Evolutionary conservation across 1,140 invertebrate genomes (phyloP), one percentile per base, ranked within the genome.

Genomic region (Brachionus rotundiformis): DNA sequence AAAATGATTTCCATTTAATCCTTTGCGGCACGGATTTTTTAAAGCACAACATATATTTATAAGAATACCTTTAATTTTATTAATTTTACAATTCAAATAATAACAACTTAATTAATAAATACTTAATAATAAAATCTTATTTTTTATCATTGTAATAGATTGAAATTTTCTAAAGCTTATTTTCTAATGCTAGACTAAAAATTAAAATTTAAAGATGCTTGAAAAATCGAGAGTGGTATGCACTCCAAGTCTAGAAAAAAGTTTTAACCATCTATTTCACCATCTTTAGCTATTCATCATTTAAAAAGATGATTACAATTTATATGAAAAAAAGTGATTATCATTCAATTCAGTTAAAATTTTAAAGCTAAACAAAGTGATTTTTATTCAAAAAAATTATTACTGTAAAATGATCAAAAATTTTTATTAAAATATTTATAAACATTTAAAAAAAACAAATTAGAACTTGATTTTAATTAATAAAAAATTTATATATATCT

Each of bases 1-100:
- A 73, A 73, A 73, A 11, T 73, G 68, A 44, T 73, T 73, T 7
- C 63, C 63, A 33, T 16, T 73, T 25, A 44, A 11, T 8, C 68
- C 68, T 44, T 73, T 73, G 44, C 41, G 36, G 27, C 68, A 73
- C 5, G 68, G 68, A 33, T 73, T 73, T 16, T 19, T 54, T 6
- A 54, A 19, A n/a, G 47, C 47, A 8, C 47, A 19, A 19, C 47
- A 54, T 19, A 54, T 54, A 54, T 54, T 54, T 19, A 54, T 7
- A 8, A 54, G 7, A 25, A 54, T 19, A 54, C 47, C 47, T 54
- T 16, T 4, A 25, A 0, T 19, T 19, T 54, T 54, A 19, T 54
- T 19, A 54, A 19, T 41, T 54, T 6, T n/a, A 54, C 23, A 54
- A 19, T 8, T 19, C 3, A 8, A 54, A 7, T 8, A 16, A 19